phyloP scores from a whole-genome alignment of 1,140 invertebrate species.

The Ridgeia piscesae region DNA sequence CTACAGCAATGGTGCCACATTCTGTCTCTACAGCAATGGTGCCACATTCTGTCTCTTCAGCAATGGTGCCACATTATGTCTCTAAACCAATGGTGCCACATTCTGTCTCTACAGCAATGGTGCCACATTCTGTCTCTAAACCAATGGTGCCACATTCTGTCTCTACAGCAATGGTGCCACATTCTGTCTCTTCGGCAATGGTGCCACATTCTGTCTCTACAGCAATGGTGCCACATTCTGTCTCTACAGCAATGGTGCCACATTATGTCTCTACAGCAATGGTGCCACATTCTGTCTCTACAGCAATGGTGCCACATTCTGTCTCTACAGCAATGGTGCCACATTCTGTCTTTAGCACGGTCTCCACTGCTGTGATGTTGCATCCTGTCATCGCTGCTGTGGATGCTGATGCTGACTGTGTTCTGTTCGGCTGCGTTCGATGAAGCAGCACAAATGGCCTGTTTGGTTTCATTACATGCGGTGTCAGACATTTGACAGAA shows the following conservation, averaged over 20 bases:
- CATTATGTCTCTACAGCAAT: neutral
- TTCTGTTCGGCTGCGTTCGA: neutral
- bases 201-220: neutral
- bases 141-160: neutral
- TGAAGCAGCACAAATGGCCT: neutral
- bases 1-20: neutral
- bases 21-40: neutral
- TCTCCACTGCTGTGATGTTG: neutral
- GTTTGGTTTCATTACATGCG: neutral
- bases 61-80: neutral
- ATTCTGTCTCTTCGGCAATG: neutral
- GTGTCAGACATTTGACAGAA: neutral
- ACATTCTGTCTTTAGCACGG: neutral
- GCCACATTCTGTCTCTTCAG: neutral
- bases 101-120: neutral
- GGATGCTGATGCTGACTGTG: no score
- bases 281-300: neutral
- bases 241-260: neutral
- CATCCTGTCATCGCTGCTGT: neutral
- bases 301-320: neutral
- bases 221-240: neutral
- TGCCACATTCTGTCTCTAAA: neutral
- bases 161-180: neutral
- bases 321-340: neutral
- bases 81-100: neutral